Evolutionary conservation across 2,797 vertebrate species (phyloP).

Genomic region (Sparus aurata): DNA sequence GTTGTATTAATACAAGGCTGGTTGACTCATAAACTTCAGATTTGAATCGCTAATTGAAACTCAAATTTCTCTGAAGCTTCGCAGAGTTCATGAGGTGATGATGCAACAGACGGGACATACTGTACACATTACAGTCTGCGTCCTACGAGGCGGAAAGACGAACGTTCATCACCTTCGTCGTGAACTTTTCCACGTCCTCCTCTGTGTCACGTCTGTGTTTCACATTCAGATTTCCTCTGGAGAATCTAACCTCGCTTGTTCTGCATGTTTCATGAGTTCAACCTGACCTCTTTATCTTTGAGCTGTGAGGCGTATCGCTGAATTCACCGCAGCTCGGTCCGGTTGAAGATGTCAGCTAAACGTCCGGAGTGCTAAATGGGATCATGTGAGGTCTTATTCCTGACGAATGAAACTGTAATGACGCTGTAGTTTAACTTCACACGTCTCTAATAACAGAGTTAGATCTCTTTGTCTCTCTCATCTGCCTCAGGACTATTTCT

Average conservation of each 20-base stretch:
- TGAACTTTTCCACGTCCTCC: neutral
- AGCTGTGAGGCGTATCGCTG: neutral
- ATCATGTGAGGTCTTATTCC: neutral
- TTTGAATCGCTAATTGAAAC: no score
- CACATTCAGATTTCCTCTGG: neutral
- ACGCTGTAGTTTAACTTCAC: constrained; percentile 18
- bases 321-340: neutral
- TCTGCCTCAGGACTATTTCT: constrained; percentile 39
- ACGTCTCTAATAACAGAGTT: constrained; percentile 1
- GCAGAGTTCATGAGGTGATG: neutral
- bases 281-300: neutral
- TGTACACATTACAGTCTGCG: neutral
- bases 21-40: no score
- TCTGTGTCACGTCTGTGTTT: neutral
- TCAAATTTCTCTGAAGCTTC: neutral
- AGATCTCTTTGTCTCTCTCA: constrained; percentile 20
- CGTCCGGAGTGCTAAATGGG: neutral
- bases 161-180: neutral
- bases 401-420: constrained; percentile 32
- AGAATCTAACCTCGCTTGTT: neutral
- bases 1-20: no score
- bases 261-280: neutral
- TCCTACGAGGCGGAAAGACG: no score
- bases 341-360: constrained; percentile 7
- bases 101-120: neutral